Base-by-base conservation (phyloP, 2,797 vertebrate species). In the Eulemur coronatus region DNA sequence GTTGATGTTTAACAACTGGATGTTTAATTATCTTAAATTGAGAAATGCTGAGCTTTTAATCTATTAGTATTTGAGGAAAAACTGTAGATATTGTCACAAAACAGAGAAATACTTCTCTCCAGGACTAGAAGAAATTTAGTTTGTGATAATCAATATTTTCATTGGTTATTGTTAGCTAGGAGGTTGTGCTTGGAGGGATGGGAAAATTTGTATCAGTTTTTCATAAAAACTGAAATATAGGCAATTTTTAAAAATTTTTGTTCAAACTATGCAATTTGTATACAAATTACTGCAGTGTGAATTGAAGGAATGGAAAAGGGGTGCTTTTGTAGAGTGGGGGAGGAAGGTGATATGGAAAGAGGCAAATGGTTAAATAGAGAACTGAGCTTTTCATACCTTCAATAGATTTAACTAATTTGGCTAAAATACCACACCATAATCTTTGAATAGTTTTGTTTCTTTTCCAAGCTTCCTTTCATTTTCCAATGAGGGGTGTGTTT, bases 361-460 rank as follows among this genome's bases (percentile, higher is more conserved):
- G 20, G 70, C 59, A 84, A 84, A 84, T 48, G 35, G 13, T 84
- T 81, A 38, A 80, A 92, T n/a, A n/a, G 8, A 33, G 4, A 86
- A 15, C 30, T 41, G 26, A 43, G 5, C 22, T 72, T 76, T 90
- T 46, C 28, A 61, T 73, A 90, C 72, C 35, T 57, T 84, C n/a
- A 75, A 43, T n/a, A 61, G 43, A 33, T 61, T 89, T 88, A 89
- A 88, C 7, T 94, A 55, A 72, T 30, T 65, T 43, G 43, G 57
- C n/a, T 89, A 86, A 95, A 52, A 48, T 35, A 70, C 55, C 70
- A 86, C 38, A 61, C 15, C 22, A 10, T 46, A 33, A 26, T 94
- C 26, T 94, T 59, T 82, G n/a, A 48, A 55, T 92, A 22, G 5
- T 79, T 96, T 93, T 55, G 80, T 95, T 95, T 96, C 88, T 91